Base-by-base conservation (phyloP, 2,888 invertebrate species). In the Sarcophaga subvicina region DNA sequence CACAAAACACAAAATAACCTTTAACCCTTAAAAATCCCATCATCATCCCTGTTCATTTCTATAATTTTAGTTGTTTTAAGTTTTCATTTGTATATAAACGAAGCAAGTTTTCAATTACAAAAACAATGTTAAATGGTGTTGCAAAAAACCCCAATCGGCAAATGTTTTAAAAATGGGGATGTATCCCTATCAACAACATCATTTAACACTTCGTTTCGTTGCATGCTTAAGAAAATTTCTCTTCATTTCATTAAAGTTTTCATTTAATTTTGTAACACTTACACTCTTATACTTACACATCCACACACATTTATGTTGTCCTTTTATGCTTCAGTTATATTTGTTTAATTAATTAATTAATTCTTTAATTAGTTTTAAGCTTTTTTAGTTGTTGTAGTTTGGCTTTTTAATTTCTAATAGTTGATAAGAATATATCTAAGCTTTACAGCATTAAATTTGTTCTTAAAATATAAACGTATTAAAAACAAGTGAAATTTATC, bases 341-440 rank as follows among this genome's bases (percentile, higher is more conserved):
- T 54, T 81, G 25, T 64, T 85, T 84, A 90, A 82, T 81, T 76
- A 78, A 82, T 81, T 76, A 78, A 84, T 49, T 49, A 37, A 37
- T 54, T 54, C 17, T 54, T 54, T 54, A 14, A 37, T 80, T 87
- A 86, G 71, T 83, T 70, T 47, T 89, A 89, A 91, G 90, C 91
- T 90, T 90, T 84, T 37, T 89, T 90, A n/a, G n/a, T 89, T 75
- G 85, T 91, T 92, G 91, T 91, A 91, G 91, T 89, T 90, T 88
- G 89, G 78, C 75, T 81, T 83, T 85, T 67, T 86, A 45, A 73
- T 85, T 92, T 88, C 25, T 75, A 37, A 37, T 90, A 89, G 70
- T 70, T 10, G 12, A 45, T 91, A 91, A 91, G 89, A 49, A 8
- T 80, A 69, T 73, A 8, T 14, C n/a, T 2, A 14, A 66, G 25